phyloP scores from a whole-genome alignment of 2,797 vertebrate species.

The Sylvilagus floridanus region DNA sequence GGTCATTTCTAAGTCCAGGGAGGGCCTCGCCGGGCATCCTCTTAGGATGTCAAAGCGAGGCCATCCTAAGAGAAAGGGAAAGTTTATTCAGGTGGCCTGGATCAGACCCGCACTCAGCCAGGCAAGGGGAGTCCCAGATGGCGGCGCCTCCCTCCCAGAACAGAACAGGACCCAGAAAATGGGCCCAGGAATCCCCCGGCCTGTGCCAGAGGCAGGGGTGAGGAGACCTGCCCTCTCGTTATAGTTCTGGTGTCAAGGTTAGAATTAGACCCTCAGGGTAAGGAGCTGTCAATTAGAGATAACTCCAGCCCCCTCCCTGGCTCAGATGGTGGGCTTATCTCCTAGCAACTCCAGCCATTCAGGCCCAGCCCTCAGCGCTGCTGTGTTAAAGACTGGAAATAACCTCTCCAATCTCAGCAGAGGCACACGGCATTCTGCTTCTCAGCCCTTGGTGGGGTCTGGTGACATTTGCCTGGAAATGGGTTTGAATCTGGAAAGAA shows the following conservation, averaged over 20 bases:
- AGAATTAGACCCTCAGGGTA: conserved; percentile 96
- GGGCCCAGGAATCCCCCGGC: conserved; percentile 88
- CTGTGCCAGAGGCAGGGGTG: conserved; percentile 89
- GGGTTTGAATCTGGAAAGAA: conserved; percentile 73
- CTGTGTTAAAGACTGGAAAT: conserved; percentile 85
- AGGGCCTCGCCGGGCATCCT: conserved; percentile 63
- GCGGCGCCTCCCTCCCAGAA: conserved; percentile 85
- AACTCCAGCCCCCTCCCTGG: conserved; percentile 91
- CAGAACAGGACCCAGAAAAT: conserved; percentile 86
- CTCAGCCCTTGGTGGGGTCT: conserved; percentile 75
- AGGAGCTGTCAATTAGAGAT: conserved; percentile 99
- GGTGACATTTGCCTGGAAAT: conserved; percentile 81
- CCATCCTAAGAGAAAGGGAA: conserved; percentile 88
- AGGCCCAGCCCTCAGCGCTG: conserved; percentile 87
- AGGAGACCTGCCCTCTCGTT: conserved; percentile 96
- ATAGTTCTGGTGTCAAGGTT: conserved; percentile 94
- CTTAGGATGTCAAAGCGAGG: conserved; percentile 82
- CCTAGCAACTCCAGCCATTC: conserved; percentile 96
- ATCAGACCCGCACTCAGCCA: conserved; percentile 90
- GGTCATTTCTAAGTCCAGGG: conserved; percentile 75
- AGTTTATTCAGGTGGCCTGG: conserved; percentile 95
- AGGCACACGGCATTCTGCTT: conserved; percentile 86
- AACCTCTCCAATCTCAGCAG: conserved; percentile 88
- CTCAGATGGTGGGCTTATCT: conserved; percentile 94
- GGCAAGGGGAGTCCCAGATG: conserved; percentile 87